Evolutionary conservation across 1,140 invertebrate species (phyloP), one percentile per base, ranked within the genome.

Genomic region (Microvelia longipes): DNA sequence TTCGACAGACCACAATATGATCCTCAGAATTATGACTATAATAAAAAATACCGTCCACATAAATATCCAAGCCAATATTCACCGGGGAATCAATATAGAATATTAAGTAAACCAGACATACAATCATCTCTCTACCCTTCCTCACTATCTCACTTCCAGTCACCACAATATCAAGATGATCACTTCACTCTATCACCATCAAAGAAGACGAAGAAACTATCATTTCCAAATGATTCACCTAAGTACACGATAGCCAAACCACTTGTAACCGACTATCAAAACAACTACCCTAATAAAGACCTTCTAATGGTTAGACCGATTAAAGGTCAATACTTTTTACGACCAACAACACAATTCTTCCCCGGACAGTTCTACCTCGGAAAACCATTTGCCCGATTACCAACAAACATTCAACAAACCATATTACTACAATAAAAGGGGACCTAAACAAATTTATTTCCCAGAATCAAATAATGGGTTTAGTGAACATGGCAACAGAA

Each of bases 121-220:
- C 35, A 50, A 11, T 50, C 35, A 11, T 50, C 35, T 50, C 5
- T 50, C 19, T 19, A 11, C 19, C 19, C 35, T 50, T 5, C 5
- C 35, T 50, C 35, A 11, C 5, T 19, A 11, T 50, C 19, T 50
- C 35, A 5, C 5, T 50, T 50, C 19, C 35, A 50, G 19, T 5
- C 5, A 11, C 19, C 35, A 50, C 5, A 50, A 11, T 11, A 5
- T 11, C 5, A 50, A 11, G 19, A 5, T 11, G 35, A 50, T 19
- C 5, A 50, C 35, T 50, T 50, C 35, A 11, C 19, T 19, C 5
- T 11, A 50, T 19, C 35, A 11, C 35, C 19, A 11, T 50, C 35
- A 11, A 70, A 71, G 67, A 66, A 64, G n/a, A 70, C 70, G 0
- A 73, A 73, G 67, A 68, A 26, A n/a, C 62, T 73, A 1, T 66